Evolutionary conservation across 2,113 vertebrate species (phyloP).

Genomic region (Ornithorhynchus anatinus): DNA sequence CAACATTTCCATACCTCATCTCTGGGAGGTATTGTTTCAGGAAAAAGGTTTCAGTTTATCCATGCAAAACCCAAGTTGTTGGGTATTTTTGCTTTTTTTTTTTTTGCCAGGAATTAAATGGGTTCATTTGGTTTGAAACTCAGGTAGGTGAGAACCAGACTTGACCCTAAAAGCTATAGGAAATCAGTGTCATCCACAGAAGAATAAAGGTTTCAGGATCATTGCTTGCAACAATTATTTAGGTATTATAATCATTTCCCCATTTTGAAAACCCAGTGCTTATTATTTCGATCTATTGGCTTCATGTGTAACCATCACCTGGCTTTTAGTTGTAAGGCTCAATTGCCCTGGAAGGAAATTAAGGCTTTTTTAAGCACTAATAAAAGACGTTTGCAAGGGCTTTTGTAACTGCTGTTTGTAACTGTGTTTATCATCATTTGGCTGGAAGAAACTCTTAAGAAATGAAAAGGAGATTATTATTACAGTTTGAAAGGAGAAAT

Average conservation of each 20-base stretch:
- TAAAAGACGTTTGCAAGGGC: slow-evolving; percentile 61
- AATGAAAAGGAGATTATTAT: slow-evolving; percentile 56
- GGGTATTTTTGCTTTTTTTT: too few relatives aligned
- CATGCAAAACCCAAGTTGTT: slow-evolving; percentile 16
- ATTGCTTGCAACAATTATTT: slow-evolving; percentile 57
- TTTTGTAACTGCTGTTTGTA: slow-evolving; percentile 52
- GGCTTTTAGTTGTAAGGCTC: slow-evolving; percentile 38
- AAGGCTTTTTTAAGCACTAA: slow-evolving; percentile 47
- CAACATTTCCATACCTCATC: background rate
- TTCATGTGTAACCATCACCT: slow-evolving; percentile 54
- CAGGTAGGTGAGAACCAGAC: slow-evolving; percentile 15
- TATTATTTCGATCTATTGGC: slow-evolving; percentile 63
- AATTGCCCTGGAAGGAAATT: slow-evolving; percentile 65
- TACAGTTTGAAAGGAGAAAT: slow-evolving; percentile 47
- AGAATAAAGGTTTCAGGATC: slow-evolving; percentile 61
- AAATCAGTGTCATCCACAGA: slow-evolving; percentile 58
- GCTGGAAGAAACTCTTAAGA: slow-evolving; percentile 51
- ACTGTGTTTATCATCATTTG: slow-evolving; percentile 60
- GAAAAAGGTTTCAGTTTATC: background rate
- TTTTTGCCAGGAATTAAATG: slow-evolving; percentile 4
- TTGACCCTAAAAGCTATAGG: background rate
- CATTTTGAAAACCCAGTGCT: slow-evolving; percentile 60
- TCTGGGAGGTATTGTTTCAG: background rate
- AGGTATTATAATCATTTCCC: slow-evolving; percentile 52
- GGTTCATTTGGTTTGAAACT: slow-evolving; percentile 8